Percentiles rank a stretch among this genome's conserved stretches.
These are phyloP conservation scores for Microplitis mediator DNA, from an alignment of 1,140 invertebrate genomes.

Conservation along the genomic window DNA sequence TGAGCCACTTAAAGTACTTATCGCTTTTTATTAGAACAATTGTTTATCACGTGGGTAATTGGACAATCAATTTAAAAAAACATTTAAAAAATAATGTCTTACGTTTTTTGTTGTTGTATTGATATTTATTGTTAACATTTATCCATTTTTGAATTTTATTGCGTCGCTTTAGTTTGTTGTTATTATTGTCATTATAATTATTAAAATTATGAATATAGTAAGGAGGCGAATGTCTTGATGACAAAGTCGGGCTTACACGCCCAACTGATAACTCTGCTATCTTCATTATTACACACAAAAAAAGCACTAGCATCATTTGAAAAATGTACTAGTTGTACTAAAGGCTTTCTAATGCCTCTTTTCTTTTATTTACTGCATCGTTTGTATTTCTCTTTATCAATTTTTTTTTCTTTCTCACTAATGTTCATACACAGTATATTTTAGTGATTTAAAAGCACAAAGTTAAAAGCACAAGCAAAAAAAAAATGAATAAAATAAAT, in stretches of 20 bases:
- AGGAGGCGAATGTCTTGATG: constrained; percentile 32
- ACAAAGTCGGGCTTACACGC: constrained; percentile 42
- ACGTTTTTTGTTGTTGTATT: constrained; percentile 43
- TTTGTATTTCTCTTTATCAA: background rate
- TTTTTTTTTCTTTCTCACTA: background rate
- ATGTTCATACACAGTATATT: background rate
- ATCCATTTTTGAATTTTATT: no score
- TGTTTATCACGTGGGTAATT: background rate
- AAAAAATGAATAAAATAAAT: background rate
- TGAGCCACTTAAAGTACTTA: constrained; percentile 14
- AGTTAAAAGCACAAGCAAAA: no score
- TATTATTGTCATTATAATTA: constrained; percentile 36
- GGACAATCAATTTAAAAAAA: background rate
- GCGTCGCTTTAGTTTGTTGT: constrained; percentile 32
- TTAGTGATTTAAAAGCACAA: background rate
- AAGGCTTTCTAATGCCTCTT: constrained; percentile 2
- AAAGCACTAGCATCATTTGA: constrained; percentile 57
- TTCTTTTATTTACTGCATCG: background rate
- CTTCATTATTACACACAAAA: constrained; percentile 62
- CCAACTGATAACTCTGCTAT: constrained; percentile 60
- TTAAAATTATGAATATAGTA: constrained; percentile 30
- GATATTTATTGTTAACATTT: constrained; percentile 31
- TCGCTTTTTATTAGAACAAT: background rate
- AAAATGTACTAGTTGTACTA: constrained; percentile 14
- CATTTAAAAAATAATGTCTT: constrained; percentile 30